Conservation (phyloP, 2,888 invertebrate genomes). For the Cloeon dipterum region DNA sequence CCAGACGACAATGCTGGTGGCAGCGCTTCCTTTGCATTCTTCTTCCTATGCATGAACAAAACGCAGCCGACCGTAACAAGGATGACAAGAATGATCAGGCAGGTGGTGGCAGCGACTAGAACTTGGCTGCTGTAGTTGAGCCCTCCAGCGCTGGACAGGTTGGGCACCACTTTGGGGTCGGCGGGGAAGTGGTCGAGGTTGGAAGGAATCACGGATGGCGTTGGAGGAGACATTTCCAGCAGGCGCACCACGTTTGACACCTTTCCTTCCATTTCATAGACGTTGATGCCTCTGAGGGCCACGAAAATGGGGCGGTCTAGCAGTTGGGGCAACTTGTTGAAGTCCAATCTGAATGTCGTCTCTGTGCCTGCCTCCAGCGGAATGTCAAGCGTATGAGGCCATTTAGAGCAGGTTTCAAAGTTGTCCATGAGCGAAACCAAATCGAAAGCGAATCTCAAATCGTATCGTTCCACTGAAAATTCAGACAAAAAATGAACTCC, state of each 20-base stretch:
- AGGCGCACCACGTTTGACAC: constrained; percentile 28
- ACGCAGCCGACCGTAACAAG: constrained; percentile 23
- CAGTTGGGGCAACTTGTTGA: constrained; percentile 21
- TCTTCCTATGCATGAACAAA: constrained; percentile 22
- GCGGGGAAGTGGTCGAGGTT: constrained; percentile 8
- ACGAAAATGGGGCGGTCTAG: constrained; percentile 26
- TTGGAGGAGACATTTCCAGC: constrained; percentile 24
- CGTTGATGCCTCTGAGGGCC: constrained; percentile 23
- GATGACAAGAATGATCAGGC: constrained; percentile 20
- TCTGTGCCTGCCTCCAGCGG: constrained; percentile 26
- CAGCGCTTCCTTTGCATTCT: constrained; percentile 4
- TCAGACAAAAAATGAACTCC: constrained; percentile 1
- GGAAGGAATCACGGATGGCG: constrained; percentile 23
- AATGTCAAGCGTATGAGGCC: constrained; percentile 22
- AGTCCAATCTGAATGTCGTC: constrained; percentile 23
- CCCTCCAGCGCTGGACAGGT: constrained; percentile 3
- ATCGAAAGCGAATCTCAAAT: constrained; percentile 15
- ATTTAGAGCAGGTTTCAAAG: constrained; percentile 20
- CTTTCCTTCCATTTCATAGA: constrained; percentile 17
- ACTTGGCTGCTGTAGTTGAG: constrained; percentile 17
- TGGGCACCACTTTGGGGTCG: constrained; percentile 3
- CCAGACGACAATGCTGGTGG: constrained; percentile 2
- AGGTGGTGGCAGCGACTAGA: constrained; percentile 23
- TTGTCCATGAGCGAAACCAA: constrained; percentile 17
- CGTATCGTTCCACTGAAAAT: constrained; percentile 22